These are phyloP conservation scores for Julus scandinavius DNA, from an alignment of 2,888 invertebrate genomes.

Conservation along the genomic window DNA sequence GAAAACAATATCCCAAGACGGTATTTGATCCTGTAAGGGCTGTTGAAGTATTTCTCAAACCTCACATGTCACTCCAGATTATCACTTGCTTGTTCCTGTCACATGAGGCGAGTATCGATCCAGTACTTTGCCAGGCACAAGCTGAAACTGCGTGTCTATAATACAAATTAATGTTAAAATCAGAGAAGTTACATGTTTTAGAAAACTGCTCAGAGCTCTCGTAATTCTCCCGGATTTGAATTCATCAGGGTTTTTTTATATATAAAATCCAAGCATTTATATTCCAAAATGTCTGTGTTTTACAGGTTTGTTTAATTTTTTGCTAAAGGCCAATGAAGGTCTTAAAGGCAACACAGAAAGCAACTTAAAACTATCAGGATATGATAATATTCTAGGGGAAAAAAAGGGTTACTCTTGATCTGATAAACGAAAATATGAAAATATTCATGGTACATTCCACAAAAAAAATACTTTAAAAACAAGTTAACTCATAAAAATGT, in stretches of 20 bases:
- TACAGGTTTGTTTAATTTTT: too few relatives aligned
- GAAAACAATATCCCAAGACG: neutral
- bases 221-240: neutral
- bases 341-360: too few relatives aligned
- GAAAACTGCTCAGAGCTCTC: too few relatives aligned
- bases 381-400: too few relatives aligned
- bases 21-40: neutral
- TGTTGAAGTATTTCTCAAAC: neutral
- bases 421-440: too few relatives aligned
- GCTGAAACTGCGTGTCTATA: conserved; percentile 81
- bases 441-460: too few relatives aligned
- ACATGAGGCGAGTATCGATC: conserved; percentile 81
- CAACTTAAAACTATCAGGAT: too few relatives aligned
- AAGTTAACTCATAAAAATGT: neutral
- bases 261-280: too few relatives aligned
- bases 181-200: neutral
- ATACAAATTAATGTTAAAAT: neutral
- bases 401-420: too few relatives aligned
- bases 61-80: conserved; percentile 72
- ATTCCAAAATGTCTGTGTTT: too few relatives aligned
- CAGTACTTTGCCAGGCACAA: conserved; percentile 89
- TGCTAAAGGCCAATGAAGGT: too few relatives aligned
- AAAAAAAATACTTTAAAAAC: neutral
- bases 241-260: neutral
- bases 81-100: conserved; percentile 84